phyloP scores from a whole-genome alignment of 2,888 invertebrate genomes.

The Eupithecia tripunctaria region DNA sequence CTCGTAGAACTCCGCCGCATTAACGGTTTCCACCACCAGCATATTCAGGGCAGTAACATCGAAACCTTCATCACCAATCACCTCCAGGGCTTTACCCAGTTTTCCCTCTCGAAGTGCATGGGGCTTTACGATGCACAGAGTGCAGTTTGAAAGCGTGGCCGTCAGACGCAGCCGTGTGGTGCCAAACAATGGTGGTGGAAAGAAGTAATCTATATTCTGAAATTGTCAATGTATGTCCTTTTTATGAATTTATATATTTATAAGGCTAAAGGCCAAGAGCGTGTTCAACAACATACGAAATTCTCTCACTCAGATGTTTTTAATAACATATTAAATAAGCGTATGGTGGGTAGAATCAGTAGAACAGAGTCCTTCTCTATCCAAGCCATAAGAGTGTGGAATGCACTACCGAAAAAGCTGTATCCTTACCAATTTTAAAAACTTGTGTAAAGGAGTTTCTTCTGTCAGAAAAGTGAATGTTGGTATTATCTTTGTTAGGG shows the following conservation, averaged over 20 bases:
- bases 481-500: no score
- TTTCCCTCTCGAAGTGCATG: constrained; percentile 92
- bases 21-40: constrained; percentile 90
- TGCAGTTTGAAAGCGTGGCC: constrained; percentile 87
- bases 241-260: no score
- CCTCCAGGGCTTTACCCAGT: constrained; percentile 87
- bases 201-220: constrained; percentile 87
- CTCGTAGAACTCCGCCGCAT: constrained; percentile 96
- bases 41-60: constrained; percentile 91
- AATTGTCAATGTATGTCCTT: constrained; percentile 41
- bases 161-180: constrained; percentile 78
- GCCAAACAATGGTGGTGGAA: constrained; percentile 73
- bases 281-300: no score
- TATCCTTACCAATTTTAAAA: no score
- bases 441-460: no score
- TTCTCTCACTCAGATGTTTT: background rate
- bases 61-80: constrained; percentile 91
- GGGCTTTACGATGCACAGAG: constrained; percentile 94
- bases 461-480: no score
- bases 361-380: no score
- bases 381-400: no score
- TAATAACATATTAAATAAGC: no score
- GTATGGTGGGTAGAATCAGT: no score
- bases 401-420: no score
- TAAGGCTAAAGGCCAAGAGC: no score